Evolutionary conservation across 2,113 vertebrate genomes (phyloP).

Genomic region (Mesocricetus auratus): DNA sequence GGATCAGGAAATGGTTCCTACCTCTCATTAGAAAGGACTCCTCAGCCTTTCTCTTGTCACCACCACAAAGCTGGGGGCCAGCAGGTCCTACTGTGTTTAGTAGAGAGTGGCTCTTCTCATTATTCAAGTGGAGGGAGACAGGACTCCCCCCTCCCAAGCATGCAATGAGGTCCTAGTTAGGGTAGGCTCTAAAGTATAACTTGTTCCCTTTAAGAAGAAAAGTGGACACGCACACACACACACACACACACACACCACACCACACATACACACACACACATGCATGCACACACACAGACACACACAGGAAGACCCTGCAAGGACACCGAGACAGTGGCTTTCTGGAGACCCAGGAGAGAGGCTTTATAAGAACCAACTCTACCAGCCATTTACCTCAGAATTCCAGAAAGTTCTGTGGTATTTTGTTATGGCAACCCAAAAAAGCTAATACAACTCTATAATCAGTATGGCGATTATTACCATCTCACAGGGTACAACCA

Average conservation of each 20-base stretch:
- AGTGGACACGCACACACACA: background rate
- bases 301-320: background rate
- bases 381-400: background rate
- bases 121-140: background rate
- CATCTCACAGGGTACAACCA: background rate
- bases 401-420: background rate
- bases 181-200: background rate
- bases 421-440: background rate
- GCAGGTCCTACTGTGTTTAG: background rate
- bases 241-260: background rate
- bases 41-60: background rate
- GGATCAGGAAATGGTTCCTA: background rate
- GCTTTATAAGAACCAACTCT: background rate
- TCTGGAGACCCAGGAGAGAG: background rate
- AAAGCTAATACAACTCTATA: background rate
- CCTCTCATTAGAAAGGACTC: background rate
- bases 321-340: background rate
- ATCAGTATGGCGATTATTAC: background rate
- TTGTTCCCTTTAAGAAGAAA: background rate
- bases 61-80: background rate
- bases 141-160: background rate
- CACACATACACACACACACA: background rate
- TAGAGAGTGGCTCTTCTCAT: background rate
- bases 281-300: background rate
- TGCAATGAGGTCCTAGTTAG: fast-evolving